These are phyloP conservation scores for Epinephelus lanceolatus DNA, from an alignment of 2,113 vertebrate species.

Conservation along the genomic window DNA sequence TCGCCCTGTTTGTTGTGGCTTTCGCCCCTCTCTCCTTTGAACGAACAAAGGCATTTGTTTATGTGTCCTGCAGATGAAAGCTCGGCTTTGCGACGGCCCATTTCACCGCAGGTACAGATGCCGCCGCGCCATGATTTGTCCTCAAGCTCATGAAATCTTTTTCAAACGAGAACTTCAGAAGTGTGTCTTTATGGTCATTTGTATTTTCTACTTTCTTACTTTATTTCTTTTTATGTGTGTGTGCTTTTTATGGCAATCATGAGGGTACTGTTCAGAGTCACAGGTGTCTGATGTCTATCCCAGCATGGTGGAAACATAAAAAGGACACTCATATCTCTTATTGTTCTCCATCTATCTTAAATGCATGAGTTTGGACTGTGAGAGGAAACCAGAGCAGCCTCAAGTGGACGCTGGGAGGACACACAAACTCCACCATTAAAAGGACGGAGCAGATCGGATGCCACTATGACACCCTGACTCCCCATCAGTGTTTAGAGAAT, in stretches of 20 bases:
- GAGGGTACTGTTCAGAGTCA: constrained; percentile 45
- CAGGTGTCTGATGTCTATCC: constrained; percentile 37
- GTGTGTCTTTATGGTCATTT: neutral
- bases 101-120: constrained; percentile 63
- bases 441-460: neutral
- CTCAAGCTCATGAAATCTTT: constrained; percentile 21
- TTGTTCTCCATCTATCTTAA: constrained; percentile 14
- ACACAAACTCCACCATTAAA: neutral
- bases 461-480: neutral
- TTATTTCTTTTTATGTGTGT: neutral
- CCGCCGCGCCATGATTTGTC: constrained; percentile 20
- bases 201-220: neutral
- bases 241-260: neutral
- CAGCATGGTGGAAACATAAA: constrained; percentile 18
- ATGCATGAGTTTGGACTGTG: neutral
- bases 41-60: constrained; percentile 78
- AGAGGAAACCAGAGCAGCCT: constrained; percentile 10
- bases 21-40: constrained; percentile 70
- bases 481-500: neutral
- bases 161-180: constrained; percentile 1
- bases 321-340: constrained; percentile 17
- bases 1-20: constrained; percentile 70
- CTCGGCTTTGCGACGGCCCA: constrained; percentile 57
- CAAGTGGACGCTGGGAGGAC: neutral
- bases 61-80: constrained; percentile 77